Evolutionary conservation across 2,113 vertebrate genomes (phyloP).

Genomic region (Mus spicilegus): DNA sequence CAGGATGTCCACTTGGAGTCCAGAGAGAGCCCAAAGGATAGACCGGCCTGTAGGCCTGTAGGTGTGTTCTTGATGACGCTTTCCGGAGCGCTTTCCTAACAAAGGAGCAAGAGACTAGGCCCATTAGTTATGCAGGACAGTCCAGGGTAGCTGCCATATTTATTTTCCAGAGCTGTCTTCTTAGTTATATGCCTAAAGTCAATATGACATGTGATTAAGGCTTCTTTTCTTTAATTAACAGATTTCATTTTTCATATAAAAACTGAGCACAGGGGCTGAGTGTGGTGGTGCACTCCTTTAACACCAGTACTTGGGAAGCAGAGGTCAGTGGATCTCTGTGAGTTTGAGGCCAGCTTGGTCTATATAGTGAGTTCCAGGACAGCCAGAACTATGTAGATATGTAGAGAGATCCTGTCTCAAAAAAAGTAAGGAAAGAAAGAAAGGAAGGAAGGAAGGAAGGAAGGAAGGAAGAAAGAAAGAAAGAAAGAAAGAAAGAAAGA

Average conservation of each 20-base stretch:
- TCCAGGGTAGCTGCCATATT: neutral
- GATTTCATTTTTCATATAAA: slow-evolving; percentile 14
- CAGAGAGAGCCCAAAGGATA: neutral
- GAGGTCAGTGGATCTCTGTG: neutral
- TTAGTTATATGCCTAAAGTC: neutral
- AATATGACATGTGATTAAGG: neutral
- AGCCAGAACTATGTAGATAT: neutral
- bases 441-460: rapidly evolving
- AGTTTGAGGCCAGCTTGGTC: neutral
- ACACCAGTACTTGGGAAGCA: neutral
- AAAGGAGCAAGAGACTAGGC: neutral
- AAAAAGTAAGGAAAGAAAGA: neutral
- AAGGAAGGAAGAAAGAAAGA: no score
- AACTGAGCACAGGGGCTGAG: neutral
- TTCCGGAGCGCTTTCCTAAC: neutral
- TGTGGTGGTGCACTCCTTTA: neutral
- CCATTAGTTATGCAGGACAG: neutral
- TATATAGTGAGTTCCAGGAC: neutral
- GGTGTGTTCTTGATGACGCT: neutral
- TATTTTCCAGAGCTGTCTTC: neutral
- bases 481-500: no score
- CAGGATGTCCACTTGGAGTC: neutral
- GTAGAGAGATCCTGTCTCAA: neutral
- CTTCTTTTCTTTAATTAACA: neutral
- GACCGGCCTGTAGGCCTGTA: neutral